Base-by-base conservation (phyloP, 1,140 invertebrate species). In the Apis laboriosa region DNA sequence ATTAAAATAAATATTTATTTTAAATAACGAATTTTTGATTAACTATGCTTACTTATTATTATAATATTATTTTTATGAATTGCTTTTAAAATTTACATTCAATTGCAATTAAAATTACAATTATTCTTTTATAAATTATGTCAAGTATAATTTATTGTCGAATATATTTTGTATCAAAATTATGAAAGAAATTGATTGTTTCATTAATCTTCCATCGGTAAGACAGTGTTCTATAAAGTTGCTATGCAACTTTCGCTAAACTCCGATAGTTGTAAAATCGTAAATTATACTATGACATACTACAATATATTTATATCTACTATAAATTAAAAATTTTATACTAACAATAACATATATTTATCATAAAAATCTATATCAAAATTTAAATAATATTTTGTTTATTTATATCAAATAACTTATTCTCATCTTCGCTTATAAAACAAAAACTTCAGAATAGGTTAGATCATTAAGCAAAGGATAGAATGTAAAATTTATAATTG, bases 161-260 rank as follows among this genome's bases (percentile, higher is more conserved):
- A 4, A n/a, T 34, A 17, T 56, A 43, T 8, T 19, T 53, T 80
- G 58, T 49, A 58, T 71, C 51, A 34, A 83, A 67, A 58, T 34
- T 60, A 58, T 24, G 56, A 56, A 60, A 60, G 55, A 24, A 1
- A 24, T 61, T n/a, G 55, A 58, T 85, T 68, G 66, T 71, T 63
- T 64, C 61, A 49, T 49, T 86, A 73, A 86, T 86, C 84, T 49
- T 71, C 84, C 43, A 86, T 64, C 71, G 80, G 84, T 79, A 86
- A 86, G 63, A 83, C 63, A 74, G 84, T 68, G 84, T 28, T 51
- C 72, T 91, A 89, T 87, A 89, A 91, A 90, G 87, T 76, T 68
- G 43, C 19, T 71, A 51, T 49, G 67, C 63, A 78, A 84, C 86
- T 91, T 91, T 91, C 87, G 78, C 89, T 77, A 84, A 15, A n/a